These are phyloP conservation scores for Psittacula cyanocephala DNA, from an alignment of 2,113 vertebrate species.

Conservation along the genomic window DNA sequence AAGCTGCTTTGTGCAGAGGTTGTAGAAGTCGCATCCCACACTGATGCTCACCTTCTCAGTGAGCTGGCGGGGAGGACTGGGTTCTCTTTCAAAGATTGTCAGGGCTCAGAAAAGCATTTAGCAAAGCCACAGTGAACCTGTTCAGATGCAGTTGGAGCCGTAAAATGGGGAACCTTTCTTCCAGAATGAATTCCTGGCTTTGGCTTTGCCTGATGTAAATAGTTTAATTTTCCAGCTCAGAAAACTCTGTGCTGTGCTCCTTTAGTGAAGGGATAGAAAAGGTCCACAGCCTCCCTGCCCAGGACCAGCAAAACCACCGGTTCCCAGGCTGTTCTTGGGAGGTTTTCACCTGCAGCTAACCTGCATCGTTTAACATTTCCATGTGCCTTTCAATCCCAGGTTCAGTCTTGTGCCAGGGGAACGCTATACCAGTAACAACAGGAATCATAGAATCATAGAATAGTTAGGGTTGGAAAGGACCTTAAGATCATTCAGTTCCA, in stretches of 20 bases:
- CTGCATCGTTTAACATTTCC: no score
- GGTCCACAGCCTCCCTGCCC: background rate
- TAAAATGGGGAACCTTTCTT: constrained; percentile 20
- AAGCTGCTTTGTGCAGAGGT: constrained; percentile 51
- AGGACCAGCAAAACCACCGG: background rate
- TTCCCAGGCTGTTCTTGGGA: background rate
- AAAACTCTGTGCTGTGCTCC: background rate
- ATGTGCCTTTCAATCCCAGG: background rate
- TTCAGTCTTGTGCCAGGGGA: background rate
- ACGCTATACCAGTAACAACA: no score
- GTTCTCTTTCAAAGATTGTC: constrained; percentile 13
- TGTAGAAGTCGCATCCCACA: background rate
- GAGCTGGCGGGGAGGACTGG: background rate
- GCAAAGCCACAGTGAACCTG: constrained; percentile 16
- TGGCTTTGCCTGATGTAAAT: background rate
- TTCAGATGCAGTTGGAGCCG: background rate
- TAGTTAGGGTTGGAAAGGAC: background rate
- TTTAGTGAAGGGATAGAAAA: background rate
- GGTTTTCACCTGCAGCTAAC: background rate
- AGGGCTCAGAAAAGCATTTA: constrained; percentile 28
- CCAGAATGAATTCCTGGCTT: constrained; percentile 38
- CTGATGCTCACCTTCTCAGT: background rate
- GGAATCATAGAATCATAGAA: background rate
- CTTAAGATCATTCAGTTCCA: background rate
- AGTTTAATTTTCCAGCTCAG: constrained; percentile 58